These are phyloP conservation scores for Myotis lucifugus DNA, from an alignment of 2,113 vertebrate species.

Conservation along the genomic window DNA sequence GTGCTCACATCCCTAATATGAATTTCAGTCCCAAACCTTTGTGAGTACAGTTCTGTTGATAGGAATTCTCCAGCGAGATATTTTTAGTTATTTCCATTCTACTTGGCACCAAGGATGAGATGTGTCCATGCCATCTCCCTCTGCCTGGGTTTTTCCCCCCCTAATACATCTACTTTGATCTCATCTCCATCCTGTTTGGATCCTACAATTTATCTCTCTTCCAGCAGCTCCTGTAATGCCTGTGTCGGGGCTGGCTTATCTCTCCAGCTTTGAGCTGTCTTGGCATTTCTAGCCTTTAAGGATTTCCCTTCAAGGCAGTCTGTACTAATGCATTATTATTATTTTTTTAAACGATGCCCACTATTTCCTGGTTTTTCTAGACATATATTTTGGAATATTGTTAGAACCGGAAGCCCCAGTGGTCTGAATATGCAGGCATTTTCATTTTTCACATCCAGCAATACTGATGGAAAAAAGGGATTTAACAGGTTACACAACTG, in stretches of 20 bases:
- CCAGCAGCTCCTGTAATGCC: background rate
- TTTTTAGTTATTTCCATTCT: slow-evolving; percentile 31
- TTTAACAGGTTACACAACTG: background rate
- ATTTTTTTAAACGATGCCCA: background rate
- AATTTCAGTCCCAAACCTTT: background rate
- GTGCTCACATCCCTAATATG: background rate
- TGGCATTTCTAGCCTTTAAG: background rate
- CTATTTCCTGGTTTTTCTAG: background rate
- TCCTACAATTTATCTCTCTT: background rate
- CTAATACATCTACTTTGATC: background rate
- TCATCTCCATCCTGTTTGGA: background rate
- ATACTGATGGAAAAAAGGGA: background rate
- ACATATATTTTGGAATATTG: background rate
- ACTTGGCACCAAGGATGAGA: background rate
- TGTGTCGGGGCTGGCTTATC: background rate
- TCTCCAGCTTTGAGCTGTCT: background rate
- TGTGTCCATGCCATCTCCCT: background rate
- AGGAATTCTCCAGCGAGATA: background rate
- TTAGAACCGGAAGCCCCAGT: background rate
- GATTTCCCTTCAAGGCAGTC: slow-evolving; percentile 12
- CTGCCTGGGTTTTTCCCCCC: background rate
- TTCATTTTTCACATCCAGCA: background rate
- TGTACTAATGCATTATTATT: background rate
- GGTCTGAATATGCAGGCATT: background rate
- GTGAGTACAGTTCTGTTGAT: background rate